Evolutionary conservation across 53 echinoderm and acorn worm species (phyloP).

Genomic region (Pentamera pediparva): DNA sequence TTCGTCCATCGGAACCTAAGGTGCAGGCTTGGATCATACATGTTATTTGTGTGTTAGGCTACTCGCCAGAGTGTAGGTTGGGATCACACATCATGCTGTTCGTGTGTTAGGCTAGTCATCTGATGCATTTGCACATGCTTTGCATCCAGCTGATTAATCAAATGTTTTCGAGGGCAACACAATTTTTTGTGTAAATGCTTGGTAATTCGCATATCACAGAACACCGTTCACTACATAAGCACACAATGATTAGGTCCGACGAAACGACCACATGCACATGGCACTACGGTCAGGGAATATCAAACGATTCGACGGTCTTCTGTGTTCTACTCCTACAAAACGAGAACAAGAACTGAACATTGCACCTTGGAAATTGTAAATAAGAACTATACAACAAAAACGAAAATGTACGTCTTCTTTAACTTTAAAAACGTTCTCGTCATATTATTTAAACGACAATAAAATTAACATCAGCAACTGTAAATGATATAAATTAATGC

Average conservation of each 20-base stretch:
- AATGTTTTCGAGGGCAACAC: too few relatives aligned
- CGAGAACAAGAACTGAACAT: conserved; percentile 16
- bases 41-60: too few relatives aligned
- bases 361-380: conserved; percentile 34
- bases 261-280: background rate
- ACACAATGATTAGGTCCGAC: background rate
- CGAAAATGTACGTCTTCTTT: background rate
- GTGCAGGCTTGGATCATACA: too few relatives aligned
- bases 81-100: too few relatives aligned
- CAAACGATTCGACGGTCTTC: background rate
- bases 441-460: background rate
- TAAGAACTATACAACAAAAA: conserved; percentile 26
- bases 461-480: background rate
- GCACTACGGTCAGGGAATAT: background rate
- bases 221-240: too few relatives aligned
- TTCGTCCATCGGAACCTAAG: too few relatives aligned
- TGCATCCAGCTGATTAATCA: too few relatives aligned
- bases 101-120: too few relatives aligned
- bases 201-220: too few relatives aligned
- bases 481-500: conserved; percentile 35
- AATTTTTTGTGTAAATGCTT: too few relatives aligned
- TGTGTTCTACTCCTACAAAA: background rate
- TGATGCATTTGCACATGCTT: too few relatives aligned
- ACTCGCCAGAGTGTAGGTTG: too few relatives aligned
- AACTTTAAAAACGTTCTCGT: background rate